Evolutionary conservation across 2,888 invertebrate genomes (phyloP).

Genomic region (Leptopilina syphax): DNA sequence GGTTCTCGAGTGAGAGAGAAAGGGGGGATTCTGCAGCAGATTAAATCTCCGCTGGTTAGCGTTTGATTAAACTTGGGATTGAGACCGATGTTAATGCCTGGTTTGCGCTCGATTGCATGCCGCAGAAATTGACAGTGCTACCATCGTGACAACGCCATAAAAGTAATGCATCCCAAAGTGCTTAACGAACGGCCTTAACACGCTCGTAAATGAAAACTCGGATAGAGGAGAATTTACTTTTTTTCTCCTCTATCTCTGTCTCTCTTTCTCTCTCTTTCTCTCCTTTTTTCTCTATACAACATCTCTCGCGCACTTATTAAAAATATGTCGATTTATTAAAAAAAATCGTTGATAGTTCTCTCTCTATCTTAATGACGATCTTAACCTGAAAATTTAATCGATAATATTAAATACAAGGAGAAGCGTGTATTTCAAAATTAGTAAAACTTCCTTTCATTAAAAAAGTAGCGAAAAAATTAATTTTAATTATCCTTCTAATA

Average conservation of each 20-base stretch:
- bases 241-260: conserved; percentile 10
- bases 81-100: conserved; percentile 72
- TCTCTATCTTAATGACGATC: conserved; percentile 34
- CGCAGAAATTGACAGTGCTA: conserved; percentile 65
- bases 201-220: conserved; percentile 37
- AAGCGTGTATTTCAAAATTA: conserved; percentile 7
- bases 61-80: conserved; percentile 76
- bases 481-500: not conserved
- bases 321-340: conserved; percentile 37
- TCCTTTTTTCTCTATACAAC: not conserved
- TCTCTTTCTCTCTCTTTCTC: not conserved
- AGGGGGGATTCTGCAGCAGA: conserved; percentile 68
- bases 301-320: conserved; percentile 17
- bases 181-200: conserved; percentile 18
- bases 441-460: conserved; percentile 4
- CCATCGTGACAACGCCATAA: conserved; percentile 44
- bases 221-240: conserved; percentile 3
- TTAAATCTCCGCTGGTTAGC: conserved; percentile 76
- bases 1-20: conserved; percentile 23
- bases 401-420: not conserved
- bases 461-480: not conserved
- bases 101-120: conserved; percentile 66
- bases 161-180: conserved; percentile 36
- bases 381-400: conserved; percentile 28
- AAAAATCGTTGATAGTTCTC: conserved; percentile 32